Percentiles rank a stretch among this genome's conserved stretches.
phyloP scores from a whole-genome alignment of 1,140 invertebrate species.

The Ridgeia piscesae region DNA sequence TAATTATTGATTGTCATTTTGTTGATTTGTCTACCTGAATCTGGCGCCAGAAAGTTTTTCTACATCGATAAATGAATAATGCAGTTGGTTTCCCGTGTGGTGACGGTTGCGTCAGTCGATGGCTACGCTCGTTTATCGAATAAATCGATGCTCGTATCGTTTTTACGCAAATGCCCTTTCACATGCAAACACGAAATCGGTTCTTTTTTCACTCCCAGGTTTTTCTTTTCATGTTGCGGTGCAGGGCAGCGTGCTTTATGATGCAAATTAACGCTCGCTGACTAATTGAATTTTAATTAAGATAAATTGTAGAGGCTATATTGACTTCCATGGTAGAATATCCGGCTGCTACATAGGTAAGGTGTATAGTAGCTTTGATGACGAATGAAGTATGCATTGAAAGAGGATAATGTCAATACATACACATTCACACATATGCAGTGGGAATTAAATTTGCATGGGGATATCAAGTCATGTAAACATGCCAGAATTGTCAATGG shows the following conservation, averaged over 20 bases:
- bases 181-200: not conserved
- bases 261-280: not conserved
- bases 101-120: not conserved
- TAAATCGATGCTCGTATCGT: not conserved
- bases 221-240: not conserved
- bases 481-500: not conserved
- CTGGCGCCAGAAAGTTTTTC: not conserved
- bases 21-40: not conserved
- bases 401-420: not conserved
- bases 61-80: slow-evolving; percentile 1
- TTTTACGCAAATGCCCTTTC: not conserved
- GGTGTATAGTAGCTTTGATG: not conserved
- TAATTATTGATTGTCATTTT: not conserved
- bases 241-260: not conserved
- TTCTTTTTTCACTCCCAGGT: not conserved
- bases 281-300: slow-evolving; percentile 7
- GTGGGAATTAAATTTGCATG: not conserved
- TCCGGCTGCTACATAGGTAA: not conserved
- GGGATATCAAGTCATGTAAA: not conserved
- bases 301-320: not conserved
- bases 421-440: not conserved
- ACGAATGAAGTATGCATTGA: not conserved
- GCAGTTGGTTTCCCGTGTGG: not conserved
- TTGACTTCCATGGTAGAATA: not conserved
- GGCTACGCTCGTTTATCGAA: not conserved